Conservation (phyloP, 2,888 invertebrate species). For the Watsonalla cultraria region DNA sequence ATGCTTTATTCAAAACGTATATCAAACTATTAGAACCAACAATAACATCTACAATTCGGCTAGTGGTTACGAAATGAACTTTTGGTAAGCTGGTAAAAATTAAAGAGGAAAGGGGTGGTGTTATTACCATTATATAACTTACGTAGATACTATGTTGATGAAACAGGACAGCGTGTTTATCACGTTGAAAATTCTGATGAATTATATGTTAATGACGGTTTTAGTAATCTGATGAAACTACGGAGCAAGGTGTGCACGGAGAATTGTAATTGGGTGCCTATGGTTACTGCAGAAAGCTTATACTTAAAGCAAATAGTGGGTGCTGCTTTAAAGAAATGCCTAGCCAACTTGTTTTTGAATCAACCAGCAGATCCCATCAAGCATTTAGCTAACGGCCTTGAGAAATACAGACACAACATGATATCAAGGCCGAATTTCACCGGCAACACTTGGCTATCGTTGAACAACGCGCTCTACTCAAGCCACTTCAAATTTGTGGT, state of each 20-base stretch:
- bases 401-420: slow-evolving; percentile 23
- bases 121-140: slow-evolving; percentile 28
- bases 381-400: slow-evolving; percentile 30
- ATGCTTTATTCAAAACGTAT: no score
- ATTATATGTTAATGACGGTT: slow-evolving; percentile 27
- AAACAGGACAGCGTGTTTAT: slow-evolving; percentile 24
- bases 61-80: slow-evolving; percentile 28
- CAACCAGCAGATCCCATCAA: slow-evolving; percentile 38
- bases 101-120: slow-evolving; percentile 21
- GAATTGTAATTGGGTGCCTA: slow-evolving; percentile 3
- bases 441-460: not conserved
- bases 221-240: slow-evolving; percentile 29
- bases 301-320: slow-evolving; percentile 35
- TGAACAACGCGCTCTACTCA: not conserved
- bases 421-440: slow-evolving; percentile 7
- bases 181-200: slow-evolving; percentile 15
- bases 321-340: slow-evolving; percentile 30
- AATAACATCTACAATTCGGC: slow-evolving; percentile 26
- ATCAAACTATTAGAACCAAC: not conserved
- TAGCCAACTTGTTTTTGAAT: slow-evolving; percentile 35
- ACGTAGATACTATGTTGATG: slow-evolving; percentile 29
- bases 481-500: not conserved
- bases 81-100: slow-evolving; percentile 25
- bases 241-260: not conserved
- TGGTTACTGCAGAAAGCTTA: slow-evolving; percentile 24